A percentile compares a stretch with the other conserved stretches of the same genome.
Conservation (phyloP, 2,888 invertebrate genomes). For the Rhingia campestris region DNA sequence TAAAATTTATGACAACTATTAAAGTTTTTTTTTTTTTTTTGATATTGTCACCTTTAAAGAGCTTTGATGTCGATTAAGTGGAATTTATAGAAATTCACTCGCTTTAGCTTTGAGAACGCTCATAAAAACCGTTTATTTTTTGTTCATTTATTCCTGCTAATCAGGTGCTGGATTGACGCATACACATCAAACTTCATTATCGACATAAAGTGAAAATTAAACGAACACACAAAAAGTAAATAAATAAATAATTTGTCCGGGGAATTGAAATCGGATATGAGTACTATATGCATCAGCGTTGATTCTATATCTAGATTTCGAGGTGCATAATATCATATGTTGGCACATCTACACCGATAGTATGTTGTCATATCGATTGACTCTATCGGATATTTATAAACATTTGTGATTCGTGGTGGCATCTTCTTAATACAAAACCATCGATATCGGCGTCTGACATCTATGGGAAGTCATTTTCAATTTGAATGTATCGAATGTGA, state of each 20-base stretch:
- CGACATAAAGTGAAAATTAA: constrained; percentile 9
- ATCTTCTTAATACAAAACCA: constrained; percentile 60
- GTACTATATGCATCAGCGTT: neutral
- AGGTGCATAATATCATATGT: constrained; percentile 43
- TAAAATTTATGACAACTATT: constrained; percentile 69
- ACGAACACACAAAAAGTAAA: neutral
- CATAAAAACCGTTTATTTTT: constrained; percentile 28
- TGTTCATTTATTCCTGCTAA: constrained; percentile 28
- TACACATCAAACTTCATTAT: constrained; percentile 47
- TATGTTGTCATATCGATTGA: constrained; percentile 71
- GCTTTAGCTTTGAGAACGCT: constrained; percentile 39
- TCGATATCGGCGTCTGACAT: constrained; percentile 65
- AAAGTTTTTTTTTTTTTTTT: constrained; percentile 30
- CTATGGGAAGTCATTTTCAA: constrained; percentile 63
- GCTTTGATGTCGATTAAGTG: constrained; percentile 30
- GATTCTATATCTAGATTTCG: constrained; percentile 44
- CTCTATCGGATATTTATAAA: constrained; percentile 66
- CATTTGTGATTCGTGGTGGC: constrained; percentile 71
- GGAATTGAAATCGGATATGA: constrained; percentile 67
- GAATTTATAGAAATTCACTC: constrained; percentile 36
- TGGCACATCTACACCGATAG: constrained; percentile 10
- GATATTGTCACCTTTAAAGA: constrained; percentile 26
- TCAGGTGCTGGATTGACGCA: constrained; percentile 44
- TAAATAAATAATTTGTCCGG: constrained; percentile 35
- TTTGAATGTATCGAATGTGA: constrained; percentile 47